Evolutionary conservation across 2,113 vertebrate genomes (phyloP).

Genomic region (Dryoscopus gambensis): DNA sequence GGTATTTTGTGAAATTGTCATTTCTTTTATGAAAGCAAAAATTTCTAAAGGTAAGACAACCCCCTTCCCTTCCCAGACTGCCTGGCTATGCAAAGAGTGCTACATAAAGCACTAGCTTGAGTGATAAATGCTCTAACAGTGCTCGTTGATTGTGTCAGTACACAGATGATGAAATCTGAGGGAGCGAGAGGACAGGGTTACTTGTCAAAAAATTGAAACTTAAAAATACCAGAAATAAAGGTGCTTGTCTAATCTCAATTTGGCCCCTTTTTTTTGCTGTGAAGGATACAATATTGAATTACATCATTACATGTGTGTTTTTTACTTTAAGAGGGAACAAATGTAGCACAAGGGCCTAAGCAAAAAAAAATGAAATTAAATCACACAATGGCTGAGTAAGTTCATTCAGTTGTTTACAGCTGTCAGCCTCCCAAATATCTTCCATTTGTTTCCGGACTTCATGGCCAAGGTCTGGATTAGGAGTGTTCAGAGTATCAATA

Average conservation of each 20-base stretch:
- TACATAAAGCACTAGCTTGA: background rate
- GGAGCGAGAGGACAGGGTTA: background rate
- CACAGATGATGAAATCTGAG: background rate
- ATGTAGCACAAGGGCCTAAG: background rate
- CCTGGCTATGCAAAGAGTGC: background rate
- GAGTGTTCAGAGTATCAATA: background rate
- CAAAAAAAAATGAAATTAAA: background rate
- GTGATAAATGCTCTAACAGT: background rate
- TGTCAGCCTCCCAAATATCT: background rate
- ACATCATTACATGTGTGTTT: background rate
- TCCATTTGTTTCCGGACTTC: background rate
- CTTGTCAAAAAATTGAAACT: background rate
- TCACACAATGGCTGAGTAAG: background rate
- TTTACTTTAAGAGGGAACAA: background rate
- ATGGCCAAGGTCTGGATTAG: background rate
- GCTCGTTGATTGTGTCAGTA: background rate
- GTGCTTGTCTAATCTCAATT: background rate
- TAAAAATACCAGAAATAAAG: background rate
- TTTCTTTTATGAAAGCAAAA: background rate
- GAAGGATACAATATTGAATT: background rate
- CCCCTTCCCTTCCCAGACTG: background rate
- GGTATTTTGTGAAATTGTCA: background rate
- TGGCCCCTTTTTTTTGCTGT: background rate
- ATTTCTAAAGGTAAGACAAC: background rate
- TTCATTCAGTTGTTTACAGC: background rate